phyloP scores from a whole-genome alignment of 2,113 vertebrate genomes.

The Lepus timidus region DNA sequence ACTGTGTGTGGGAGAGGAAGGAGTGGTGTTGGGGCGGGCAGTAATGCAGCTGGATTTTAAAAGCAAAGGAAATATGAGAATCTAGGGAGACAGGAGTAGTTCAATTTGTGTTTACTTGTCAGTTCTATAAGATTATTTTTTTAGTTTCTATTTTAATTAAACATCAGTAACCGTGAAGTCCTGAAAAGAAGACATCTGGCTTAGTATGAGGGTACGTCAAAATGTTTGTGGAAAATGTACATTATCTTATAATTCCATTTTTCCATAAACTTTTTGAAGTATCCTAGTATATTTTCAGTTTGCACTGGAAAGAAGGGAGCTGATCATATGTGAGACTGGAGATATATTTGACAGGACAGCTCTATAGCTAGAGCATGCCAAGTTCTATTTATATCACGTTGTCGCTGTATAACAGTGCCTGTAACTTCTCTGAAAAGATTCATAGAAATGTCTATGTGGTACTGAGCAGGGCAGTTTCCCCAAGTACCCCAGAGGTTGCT shows the following conservation, averaged over 20 bases:
- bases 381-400: background rate
- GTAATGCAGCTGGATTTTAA: background rate
- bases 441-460: background rate
- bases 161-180: background rate
- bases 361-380: background rate
- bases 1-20: background rate
- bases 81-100: background rate
- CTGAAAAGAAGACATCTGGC: constrained; percentile 3
- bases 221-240: too few relatives aligned
- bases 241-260: too few relatives aligned
- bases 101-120: background rate
- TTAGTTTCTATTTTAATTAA: constrained; percentile 41
- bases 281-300: constrained; percentile 6
- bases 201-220: background rate
- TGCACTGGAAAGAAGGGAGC: background rate
- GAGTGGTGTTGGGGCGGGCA: fast-evolving
- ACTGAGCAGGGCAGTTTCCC: background rate
- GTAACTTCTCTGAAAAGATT: background rate
- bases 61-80: background rate
- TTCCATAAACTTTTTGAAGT: too few relatives aligned
- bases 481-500: background rate
- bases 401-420: background rate
- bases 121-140: constrained; percentile 45
- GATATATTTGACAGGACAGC: background rate
- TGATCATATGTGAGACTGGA: background rate